These are phyloP conservation scores for Lophotis ruficrista DNA, from an alignment of 2,113 vertebrate genomes.

Conservation along the genomic window DNA sequence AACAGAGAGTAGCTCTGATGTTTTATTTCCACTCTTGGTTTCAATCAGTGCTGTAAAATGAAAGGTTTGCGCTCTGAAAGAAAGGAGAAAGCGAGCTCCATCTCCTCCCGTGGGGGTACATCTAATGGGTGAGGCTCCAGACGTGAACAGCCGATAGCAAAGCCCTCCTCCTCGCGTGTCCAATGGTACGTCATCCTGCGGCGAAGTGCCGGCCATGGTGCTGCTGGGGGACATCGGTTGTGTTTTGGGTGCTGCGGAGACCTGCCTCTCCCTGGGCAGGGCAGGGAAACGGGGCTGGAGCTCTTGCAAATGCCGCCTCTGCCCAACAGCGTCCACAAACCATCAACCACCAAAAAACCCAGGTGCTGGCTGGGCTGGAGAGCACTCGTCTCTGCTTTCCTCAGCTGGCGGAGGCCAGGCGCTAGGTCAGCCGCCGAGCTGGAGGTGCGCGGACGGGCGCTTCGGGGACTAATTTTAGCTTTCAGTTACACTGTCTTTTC, in stretches of 20 bases:
- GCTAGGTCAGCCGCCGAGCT: not conserved
- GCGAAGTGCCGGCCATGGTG: accelerated
- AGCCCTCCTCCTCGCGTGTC: not conserved
- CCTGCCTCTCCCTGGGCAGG: not conserved
- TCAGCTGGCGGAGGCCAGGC: not conserved
- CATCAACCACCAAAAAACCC: accelerated
- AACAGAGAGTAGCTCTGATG: conserved; percentile 42
- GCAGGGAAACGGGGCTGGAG: not conserved
- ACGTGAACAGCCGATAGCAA: accelerated
- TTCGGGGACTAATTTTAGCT: not conserved
- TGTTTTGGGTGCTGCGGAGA: not conserved
- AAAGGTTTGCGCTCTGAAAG: conserved; percentile 27
- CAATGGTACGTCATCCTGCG: accelerated
- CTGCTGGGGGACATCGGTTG: accelerated
- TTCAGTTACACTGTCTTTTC: not conserved
- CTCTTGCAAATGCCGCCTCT: accelerated
- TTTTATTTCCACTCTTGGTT: conserved; percentile 67
- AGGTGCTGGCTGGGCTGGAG: not conserved
- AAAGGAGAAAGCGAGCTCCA: not conserved
- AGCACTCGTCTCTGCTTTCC: accelerated
- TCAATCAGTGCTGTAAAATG: conserved; percentile 51
- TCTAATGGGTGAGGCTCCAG: not conserved
- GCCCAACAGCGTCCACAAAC: accelerated
- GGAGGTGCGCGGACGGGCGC: not conserved
- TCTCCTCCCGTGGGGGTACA: not conserved